Evolutionary conservation across 2,888 invertebrate species (phyloP), one percentile per base, ranked within the genome.

Genomic region (Hoplodrina ambigua): DNA sequence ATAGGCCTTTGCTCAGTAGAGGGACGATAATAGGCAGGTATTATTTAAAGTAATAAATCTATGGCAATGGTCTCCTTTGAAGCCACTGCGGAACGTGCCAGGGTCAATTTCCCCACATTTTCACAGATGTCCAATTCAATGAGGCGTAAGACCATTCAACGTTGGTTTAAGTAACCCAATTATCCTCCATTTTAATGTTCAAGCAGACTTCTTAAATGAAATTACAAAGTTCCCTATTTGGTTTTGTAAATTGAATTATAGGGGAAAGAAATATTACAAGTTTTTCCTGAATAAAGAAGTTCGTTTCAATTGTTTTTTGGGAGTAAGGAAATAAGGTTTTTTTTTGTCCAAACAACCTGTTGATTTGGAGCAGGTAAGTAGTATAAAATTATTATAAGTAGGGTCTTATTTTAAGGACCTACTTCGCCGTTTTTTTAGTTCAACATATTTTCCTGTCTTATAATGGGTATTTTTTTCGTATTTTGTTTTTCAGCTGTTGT

Each of bases 231-330:
- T 82, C 33, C 50, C 64, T 62, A 67, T 70, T 71, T 63, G 54
- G 41, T 64, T 37, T 62, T 67, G 73, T 53, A 76, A 82, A 81
- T 71, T 80, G 70, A 69, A 73, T 76, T 64, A 67, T 61, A 17
- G 30, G 30, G 25, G 37, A 8, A 37, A 50, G 60, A 75, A 67
- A 61, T 52, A 76, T 62, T 50, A 59, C 17, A 75, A 69, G 46
- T 60, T 82, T 79, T 58, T 49, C 52, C 5, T 56, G 46, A 69
- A 53, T 67, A 49, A 53, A 37, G 37, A 73, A 80, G 52, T 67
- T 81, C 58, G 17, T 52, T 72, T 53, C 67, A 60, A 60, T 75
- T 69, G 64, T 68, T 70, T 61, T 72, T 65, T 11, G 30, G 30
- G 20, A 50, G 52, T 33, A 61, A 59, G 58, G 53, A 69, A 69